Evolutionary conservation across 2,888 invertebrate genomes (phyloP).

Genomic region (Patella depressa): DNA sequence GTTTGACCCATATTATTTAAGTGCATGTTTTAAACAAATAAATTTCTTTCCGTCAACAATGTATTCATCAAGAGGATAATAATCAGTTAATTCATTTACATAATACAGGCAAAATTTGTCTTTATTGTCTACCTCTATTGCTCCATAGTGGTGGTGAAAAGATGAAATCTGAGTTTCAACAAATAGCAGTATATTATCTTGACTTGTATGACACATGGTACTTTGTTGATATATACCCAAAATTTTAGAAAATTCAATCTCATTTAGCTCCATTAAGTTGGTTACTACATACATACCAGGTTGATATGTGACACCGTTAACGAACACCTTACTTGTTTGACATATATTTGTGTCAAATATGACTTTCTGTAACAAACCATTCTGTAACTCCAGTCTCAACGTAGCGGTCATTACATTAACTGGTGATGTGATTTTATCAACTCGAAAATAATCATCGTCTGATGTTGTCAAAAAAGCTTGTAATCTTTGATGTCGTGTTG

Average conservation of each 20-base stretch:
- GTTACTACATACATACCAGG: conserved; percentile 8
- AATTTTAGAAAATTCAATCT: neutral
- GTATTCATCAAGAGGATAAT: conserved; percentile 15
- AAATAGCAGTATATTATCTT: conserved; percentile 8
- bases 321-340: conserved; percentile 1
- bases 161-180: neutral
- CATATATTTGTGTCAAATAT: neutral
- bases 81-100: conserved; percentile 7
- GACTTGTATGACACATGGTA: neutral
- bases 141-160: neutral
- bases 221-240: neutral
- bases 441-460: neutral
- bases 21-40: neutral
- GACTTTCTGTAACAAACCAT: neutral
- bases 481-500: conserved; percentile 26
- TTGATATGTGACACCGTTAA: conserved; percentile 10
- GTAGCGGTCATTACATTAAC: neutral
- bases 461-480: neutral
- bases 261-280: neutral
- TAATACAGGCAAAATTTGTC: neutral
- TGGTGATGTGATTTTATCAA: neutral
- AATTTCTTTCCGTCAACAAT: conserved; percentile 6
- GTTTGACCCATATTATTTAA: too few species aligned
- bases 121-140: neutral
- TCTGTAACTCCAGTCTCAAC: neutral